Evolutionary conservation across 2,113 vertebrate species (phyloP), one percentile per base, ranked within the genome.

Genomic region (Vulpes vulpes): DNA sequence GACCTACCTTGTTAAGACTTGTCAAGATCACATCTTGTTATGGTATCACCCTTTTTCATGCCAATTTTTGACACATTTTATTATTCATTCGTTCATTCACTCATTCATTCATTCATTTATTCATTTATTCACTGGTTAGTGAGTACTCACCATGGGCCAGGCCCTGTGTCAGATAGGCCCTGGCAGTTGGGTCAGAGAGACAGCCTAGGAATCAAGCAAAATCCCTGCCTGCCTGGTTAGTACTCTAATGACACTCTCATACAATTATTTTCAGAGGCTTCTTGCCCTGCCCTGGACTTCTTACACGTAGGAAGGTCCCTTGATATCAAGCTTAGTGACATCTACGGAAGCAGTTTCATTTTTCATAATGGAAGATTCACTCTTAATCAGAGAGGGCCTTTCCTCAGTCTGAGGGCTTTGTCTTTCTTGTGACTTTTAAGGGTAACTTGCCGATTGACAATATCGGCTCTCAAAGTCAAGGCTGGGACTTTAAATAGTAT

Each of bases 351-450:
- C 67, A 84, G 38, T 49, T 69, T 67, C 20, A 43, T 84, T 59
- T 79, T 32, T 81, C 51, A 32, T 6, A 93, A 85, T 4, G 35
- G 76, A 95, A 82, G 59, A 85, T 73, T 93, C 9, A 14, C 65
- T 92, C 74, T 80, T 93, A 30, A 89, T 91, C 69, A 81, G 55
- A 94, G 51, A 67, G 65, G 25, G 17, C 8, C 51, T 91, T 91
- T 30, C 43, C 6, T 84, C 19, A 43, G 79, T 85, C 43, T 60
- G 43, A 93, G 55, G 89, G 43, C 22, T 76, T 51, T 69, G 60
- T 49, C 16, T 73, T 81, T 79, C 92, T 8, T 69, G 49, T 60
- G 62, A 87, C 55, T 87, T 91, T 90, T 65, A 83, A 82, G 55
- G 60, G 57, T 85, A 85, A 91, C 60, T 86, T 25, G 35, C 57